These are phyloP conservation scores for Hydrozoanthus gracilis DNA, from an alignment of 92 coral and sea anemone genomes.

Conservation along the genomic window DNA sequence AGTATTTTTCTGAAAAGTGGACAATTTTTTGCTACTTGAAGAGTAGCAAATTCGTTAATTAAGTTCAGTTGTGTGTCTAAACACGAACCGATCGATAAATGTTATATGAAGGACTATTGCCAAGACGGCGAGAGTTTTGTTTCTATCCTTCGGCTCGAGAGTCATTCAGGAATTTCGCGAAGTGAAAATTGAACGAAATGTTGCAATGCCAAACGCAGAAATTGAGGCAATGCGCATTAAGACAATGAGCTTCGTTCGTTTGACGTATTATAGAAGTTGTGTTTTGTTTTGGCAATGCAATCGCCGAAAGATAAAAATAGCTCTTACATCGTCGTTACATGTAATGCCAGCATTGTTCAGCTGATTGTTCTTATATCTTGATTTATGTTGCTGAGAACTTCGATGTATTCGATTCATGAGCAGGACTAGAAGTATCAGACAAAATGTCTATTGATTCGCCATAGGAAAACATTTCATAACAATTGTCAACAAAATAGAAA, in stretches of 20 bases:
- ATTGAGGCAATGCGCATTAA: background rate
- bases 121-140: background rate
- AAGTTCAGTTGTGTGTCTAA: background rate
- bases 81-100: background rate
- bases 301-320: conserved; percentile 31
- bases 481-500: too few relatives aligned
- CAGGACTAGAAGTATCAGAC: too few relatives aligned
- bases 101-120: background rate
- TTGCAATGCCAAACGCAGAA: background rate
- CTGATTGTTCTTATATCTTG: background rate
- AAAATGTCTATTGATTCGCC: too few relatives aligned
- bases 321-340: background rate
- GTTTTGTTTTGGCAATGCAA: conserved; percentile 41
- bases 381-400: background rate
- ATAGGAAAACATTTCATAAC: too few relatives aligned
- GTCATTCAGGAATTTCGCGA: conserved; percentile 2
- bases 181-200: background rate
- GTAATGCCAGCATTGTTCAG: conserved; percentile 24
- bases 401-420: background rate
- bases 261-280: background rate
- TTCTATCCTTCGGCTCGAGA: background rate
- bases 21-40: background rate
- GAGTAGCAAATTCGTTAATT: background rate
- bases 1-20: background rate
- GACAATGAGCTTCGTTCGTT: background rate